phyloP scores from a whole-genome alignment of 1,140 invertebrate genomes.

The Eriosoma lanigerum region DNA sequence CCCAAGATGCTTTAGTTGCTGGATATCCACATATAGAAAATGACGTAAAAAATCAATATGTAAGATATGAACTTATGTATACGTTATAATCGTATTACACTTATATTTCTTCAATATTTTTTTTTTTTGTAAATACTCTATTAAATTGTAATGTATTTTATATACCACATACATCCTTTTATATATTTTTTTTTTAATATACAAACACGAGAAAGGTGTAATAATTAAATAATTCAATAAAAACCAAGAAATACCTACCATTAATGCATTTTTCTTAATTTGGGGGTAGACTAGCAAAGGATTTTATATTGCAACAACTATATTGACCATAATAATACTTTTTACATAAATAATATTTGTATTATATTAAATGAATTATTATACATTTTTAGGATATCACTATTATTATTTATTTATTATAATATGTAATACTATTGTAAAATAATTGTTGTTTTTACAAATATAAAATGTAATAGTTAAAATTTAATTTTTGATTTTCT shows the following conservation, averaged over 20 bases:
- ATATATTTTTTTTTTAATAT: slow-evolving; percentile 16
- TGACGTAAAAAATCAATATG: slow-evolving; percentile 93
- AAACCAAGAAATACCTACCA: neutral
- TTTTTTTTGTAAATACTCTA: slow-evolving; percentile 23
- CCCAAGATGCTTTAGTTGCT: slow-evolving; percentile 96
- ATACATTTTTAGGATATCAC: neutral
- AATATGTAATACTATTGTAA: neutral
- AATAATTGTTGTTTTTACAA: too few relatives aligned
- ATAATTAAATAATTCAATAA: neutral
- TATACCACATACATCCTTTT: neutral
- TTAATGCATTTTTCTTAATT: neutral
- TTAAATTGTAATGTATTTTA: slow-evolving; percentile 3
- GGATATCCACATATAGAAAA: slow-evolving; percentile 94
- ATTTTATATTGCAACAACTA: neutral
- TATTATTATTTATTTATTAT: neutral
- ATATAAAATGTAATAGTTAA: too few relatives aligned
- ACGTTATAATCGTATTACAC: slow-evolving; percentile 25
- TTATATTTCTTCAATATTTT: slow-evolving; percentile 32
- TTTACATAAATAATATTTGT: neutral
- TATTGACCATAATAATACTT: neutral
- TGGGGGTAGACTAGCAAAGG: neutral
- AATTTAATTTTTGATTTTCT: too few relatives aligned
- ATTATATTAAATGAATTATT: neutral
- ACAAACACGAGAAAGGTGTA: neutral
- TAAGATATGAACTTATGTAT: slow-evolving; percentile 82